phyloP scores from a whole-genome alignment of 1,140 invertebrate species.

The Sminthurides bifidus region DNA sequence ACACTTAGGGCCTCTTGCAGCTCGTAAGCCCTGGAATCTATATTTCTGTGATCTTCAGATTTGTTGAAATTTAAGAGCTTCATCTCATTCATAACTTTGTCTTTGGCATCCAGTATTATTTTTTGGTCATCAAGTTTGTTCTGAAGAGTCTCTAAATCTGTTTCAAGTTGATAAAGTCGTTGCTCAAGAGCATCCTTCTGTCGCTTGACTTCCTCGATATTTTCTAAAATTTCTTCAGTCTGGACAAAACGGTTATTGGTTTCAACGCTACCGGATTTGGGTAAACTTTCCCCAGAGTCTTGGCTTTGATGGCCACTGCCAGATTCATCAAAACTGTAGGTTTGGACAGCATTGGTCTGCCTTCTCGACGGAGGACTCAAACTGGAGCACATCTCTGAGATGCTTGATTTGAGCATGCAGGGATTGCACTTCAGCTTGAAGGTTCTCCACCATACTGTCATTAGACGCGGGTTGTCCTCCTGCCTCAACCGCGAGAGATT shows the following conservation, averaged over 20 bases:
- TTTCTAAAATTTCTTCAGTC: no score
- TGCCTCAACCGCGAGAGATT: not conserved
- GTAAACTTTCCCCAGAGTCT: no score
- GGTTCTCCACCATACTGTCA: not conserved
- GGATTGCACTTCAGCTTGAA: slow-evolving; percentile 1
- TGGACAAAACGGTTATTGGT: no score
- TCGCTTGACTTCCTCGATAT: not conserved
- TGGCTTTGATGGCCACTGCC: no score
- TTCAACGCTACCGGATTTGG: no score
- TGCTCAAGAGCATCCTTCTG: not conserved
- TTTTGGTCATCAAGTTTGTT: not conserved
- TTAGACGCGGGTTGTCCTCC: not conserved
- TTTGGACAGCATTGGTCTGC: slow-evolving; percentile 1
- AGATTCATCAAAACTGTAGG: not conserved
- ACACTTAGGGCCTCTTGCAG: slow-evolving; percentile 4
- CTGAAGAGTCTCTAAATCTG: not conserved
- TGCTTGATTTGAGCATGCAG: slow-evolving; percentile 8
- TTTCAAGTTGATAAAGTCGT: not conserved
- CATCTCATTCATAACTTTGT: slow-evolving; percentile 35
- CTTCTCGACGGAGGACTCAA: not conserved
- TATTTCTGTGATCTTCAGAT: no score
- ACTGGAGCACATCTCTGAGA: slow-evolving; percentile 5
- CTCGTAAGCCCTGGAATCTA: no score
- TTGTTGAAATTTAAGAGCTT: slow-evolving; percentile 15
- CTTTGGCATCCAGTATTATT: slow-evolving; percentile 20